A percentile compares a stretch with the other conserved stretches of the same genome.
Conservation (phyloP, 2,888 invertebrate species). For the Idaea straminata region DNA sequence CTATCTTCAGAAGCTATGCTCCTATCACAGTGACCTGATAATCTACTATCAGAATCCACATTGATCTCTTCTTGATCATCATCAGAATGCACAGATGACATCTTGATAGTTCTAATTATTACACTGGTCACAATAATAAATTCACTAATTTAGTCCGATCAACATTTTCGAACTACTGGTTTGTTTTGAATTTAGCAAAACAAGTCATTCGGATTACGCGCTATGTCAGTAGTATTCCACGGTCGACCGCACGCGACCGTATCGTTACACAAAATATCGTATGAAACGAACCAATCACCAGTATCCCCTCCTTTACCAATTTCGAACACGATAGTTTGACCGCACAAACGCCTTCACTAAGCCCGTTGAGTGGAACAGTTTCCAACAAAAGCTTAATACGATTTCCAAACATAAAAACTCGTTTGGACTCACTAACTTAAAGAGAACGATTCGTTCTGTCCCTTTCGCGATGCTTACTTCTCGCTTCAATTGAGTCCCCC, state of each 20-base stretch:
- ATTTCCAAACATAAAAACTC: constrained; percentile 81
- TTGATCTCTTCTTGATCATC: constrained; percentile 85
- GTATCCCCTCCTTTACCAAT: constrained; percentile 65
- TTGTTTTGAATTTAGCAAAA: constrained; percentile 13
- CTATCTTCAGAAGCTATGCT: constrained; percentile 79
- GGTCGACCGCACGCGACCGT: constrained; percentile 67
- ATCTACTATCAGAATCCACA: constrained; percentile 83
- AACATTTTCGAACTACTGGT: constrained; percentile 36
- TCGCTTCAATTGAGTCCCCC: constrained; percentile 71
- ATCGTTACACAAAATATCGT: constrained; percentile 68
- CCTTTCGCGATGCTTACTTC: constrained; percentile 54
- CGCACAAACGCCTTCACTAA: constrained; percentile 77
- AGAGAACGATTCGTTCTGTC: constrained; percentile 69
- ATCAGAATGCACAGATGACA: constrained; percentile 79
- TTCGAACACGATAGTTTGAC: constrained; percentile 74
- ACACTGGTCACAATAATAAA: constrained; percentile 17
- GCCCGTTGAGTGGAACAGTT: constrained; percentile 79
- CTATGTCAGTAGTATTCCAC: constrained; percentile 45
- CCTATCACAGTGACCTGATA: constrained; percentile 76
- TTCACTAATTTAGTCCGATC: constrained; percentile 21
- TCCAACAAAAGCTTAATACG: constrained; percentile 80
- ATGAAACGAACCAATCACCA: constrained; percentile 69
- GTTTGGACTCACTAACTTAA: constrained; percentile 78
- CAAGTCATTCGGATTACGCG: constrained; percentile 9
- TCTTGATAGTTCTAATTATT: constrained; percentile 38